Evolutionary conservation across 2,113 vertebrate species (phyloP).

Genomic region (Pandion haliaetus): DNA sequence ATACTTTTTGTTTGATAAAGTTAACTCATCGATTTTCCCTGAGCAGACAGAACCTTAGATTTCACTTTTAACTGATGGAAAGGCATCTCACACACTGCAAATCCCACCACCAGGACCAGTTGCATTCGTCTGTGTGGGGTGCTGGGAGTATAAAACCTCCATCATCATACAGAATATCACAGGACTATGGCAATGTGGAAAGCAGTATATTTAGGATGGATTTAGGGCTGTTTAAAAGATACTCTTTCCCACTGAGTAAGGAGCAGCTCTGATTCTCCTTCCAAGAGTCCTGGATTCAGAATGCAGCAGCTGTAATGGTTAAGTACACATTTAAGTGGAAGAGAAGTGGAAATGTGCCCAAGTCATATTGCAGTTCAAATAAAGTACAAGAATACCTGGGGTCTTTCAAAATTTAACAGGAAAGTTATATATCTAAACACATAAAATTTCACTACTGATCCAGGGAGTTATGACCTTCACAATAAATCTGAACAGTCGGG

Average conservation of each 20-base stretch:
- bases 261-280: neutral
- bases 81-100: neutral
- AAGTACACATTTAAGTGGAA: neutral
- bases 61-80: neutral
- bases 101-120: neutral
- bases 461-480: neutral
- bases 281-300: neutral
- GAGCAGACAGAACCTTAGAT: neutral
- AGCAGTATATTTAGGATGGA: neutral
- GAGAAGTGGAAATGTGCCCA: neutral
- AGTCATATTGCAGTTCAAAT: neutral
- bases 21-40: neutral
- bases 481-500: neutral
- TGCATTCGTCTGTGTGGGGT: neutral
- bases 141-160: neutral
- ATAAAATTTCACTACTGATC: neutral
- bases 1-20: neutral
- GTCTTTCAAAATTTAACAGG: neutral
- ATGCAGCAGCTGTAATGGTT: neutral
- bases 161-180: neutral
- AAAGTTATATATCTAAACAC: neutral
- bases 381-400: neutral
- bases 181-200: neutral
- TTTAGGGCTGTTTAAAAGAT: neutral
- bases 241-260: neutral